Conservation (phyloP, 2,797 vertebrate species). For the Hypotaenidia philippensis region DNA sequence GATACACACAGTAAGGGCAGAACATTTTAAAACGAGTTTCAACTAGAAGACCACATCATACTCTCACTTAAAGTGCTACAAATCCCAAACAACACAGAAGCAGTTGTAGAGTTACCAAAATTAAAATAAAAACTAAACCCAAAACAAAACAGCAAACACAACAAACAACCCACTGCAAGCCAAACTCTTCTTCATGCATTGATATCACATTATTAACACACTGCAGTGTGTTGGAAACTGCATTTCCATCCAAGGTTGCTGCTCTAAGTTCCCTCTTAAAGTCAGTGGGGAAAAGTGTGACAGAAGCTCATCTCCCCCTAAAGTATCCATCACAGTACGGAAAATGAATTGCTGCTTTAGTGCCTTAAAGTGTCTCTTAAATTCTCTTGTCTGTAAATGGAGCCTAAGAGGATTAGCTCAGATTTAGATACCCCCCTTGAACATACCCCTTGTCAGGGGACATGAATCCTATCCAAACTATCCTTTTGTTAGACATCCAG, state of each 20-base stretch:
- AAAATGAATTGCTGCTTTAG: neutral
- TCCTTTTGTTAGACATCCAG: neutral
- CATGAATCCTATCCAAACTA: neutral
- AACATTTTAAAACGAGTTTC: neutral
- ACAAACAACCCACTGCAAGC: no score
- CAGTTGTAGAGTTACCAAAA: neutral
- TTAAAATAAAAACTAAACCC: neutral
- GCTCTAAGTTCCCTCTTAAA: neutral
- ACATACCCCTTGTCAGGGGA: neutral
- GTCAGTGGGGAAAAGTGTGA: neutral
- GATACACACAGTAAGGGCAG: neutral
- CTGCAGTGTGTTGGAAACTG: neutral
- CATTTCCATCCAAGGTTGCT: neutral
- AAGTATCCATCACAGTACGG: neutral
- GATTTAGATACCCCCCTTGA: slow-evolving; percentile 15
- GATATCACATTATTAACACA: neutral
- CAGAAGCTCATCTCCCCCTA: neutral
- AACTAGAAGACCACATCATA: neutral
- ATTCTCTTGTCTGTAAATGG: neutral
- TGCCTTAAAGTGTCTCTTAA: neutral
- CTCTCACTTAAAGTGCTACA: neutral
- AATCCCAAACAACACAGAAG: neutral
- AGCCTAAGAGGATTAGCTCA: slow-evolving; percentile 1
- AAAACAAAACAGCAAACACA: no score
- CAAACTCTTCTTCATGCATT: neutral